Evolutionary conservation across 1,140 invertebrate genomes (phyloP), one percentile per base, ranked within the genome.

Genomic region (Ptiloglossa arizonensis): DNA sequence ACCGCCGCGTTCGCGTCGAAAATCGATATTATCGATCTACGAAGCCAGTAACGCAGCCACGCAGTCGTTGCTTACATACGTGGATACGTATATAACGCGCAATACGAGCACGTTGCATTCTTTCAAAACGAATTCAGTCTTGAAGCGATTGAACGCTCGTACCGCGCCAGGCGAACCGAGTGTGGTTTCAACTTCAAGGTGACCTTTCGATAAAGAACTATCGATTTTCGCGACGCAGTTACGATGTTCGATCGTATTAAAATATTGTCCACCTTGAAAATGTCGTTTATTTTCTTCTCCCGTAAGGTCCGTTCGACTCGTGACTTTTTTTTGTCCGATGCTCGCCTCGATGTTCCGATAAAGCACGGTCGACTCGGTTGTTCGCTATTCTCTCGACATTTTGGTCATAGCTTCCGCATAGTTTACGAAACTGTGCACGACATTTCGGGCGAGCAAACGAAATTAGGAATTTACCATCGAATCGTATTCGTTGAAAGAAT

Each of bases 151-250:
- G 44, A 41, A 64, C 24, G 0, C 35, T 24, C 70, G 17, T 54
- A 64, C 15, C 22, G 38, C 32, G 17, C 54, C 24, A 60, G 5
- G 32, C 29, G 57, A 13, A 11, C 11, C 2, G 41, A 41, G 22
- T 27, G 46, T 35, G n/a, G 38, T 66, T 35, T 64, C 41, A 3
- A 54, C 24, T 54, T 82, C 80, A 83, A 83, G 75, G 80, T 83
- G 75, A 82, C 81, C 74, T 57, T 77, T 54, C 46, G 46, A 62
- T 54, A 54, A 71, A 52, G 19, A 0, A 60, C 32, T 83, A 79
- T 83, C 46, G 69, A 83, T 82, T 62, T 70, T 56, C 48, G 63
- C 19, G 6, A 60, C 70, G 41, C 22, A 24, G 38, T 32, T 22
- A 69, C 54, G 13, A 1, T 54, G 44, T 57, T 64, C 66, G 17